Base-by-base conservation (phyloP, 2,113 vertebrate species). In the Numenius arquata region DNA sequence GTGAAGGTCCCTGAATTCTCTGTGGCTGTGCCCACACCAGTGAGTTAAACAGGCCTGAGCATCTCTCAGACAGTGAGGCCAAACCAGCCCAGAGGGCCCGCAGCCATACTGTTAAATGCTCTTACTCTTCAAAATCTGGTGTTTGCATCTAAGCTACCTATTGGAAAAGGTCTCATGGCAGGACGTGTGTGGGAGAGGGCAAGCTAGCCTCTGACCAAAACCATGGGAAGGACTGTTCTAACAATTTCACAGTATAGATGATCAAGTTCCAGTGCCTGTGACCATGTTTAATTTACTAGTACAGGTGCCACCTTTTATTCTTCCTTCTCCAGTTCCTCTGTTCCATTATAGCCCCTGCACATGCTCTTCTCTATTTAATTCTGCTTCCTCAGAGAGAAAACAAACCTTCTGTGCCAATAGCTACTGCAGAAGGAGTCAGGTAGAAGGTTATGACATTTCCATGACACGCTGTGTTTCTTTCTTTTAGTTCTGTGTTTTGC, bases 361-460 rank as follows among this genome's bases (percentile, higher is more conserved):
- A 45, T 66, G 29, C 41, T n/a, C 52, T 82, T 82, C 62, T 82
- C 17, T 55, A 52, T 76, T 75, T 78, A 41, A 63, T 83, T 77
- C 45, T 85, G 47, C 52, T 80, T 88, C 55, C 34, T 66, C 41
- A 87, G 78, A 85, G 36, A 38, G 62, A 48, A 66, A 90, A 79
- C 17, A 63, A 72, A 8, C 15, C 21, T 75, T 30, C 36, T 68
- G 40, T 87, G 66, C 66, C 53, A 71, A 26, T 4, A 79, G 72
- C 72, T 82, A 21, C 53, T 38, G 45, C 56, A 93, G 66, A 78
- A 89, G 26, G 50, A 84, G 61, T 71, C 77, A 95, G 93, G 90
- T 96, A 73, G 65, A 95, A 95, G 93, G 62, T 93, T 88, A 73
- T 1, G 15, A 88, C 90, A 88, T 76, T 90, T 90, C 50, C 58